Evolutionary conservation across 2,797 vertebrate species (phyloP), one percentile per base, ranked within the genome.

Genomic region (Falco peregrinus): DNA sequence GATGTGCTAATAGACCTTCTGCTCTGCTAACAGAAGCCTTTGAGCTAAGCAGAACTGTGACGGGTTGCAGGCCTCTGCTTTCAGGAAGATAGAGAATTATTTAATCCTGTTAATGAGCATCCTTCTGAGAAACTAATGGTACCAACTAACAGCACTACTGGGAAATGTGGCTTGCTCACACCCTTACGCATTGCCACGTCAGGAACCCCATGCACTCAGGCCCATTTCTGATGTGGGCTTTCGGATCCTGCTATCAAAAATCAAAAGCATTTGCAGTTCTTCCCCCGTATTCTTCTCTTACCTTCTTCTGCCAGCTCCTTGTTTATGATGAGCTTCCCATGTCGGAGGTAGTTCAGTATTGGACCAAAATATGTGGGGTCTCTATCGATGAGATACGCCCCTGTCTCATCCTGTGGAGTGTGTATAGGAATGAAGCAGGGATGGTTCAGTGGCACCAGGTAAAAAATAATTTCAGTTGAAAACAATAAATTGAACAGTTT

Each of bases 291-390:
- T 41, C 7, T 43, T n/a, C 33, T 81, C 97, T 98, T 96, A 99
- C 99, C 99, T 98, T 99, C 99, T 90, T 99, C 99, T 22, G 99
- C 99, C 86, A 99, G 96, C 87, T 99, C 99, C 97, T 99, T 99
- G 90, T 99, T 99, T 94, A 99, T 98, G 97, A 99, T 99, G 93
- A 99, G 98, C 95, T 99, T 99, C 86, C 99, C 99, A 1, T 99
- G 99, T 39, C 99, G 98, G 94, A 99, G 98, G 98, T 99, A 99
- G 97, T 99, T 99, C 70, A 99, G 98, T 87, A 99, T 99, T 4
- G 99, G 99, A 43, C 99, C 99, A 29, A 99, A 99, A 97, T 99
- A 99, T 0, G 99, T 99, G 91, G 99, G 99, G 97, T 99, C 99
- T 94, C 99, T 98, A 97, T 99, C 99, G 56, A 99, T 99, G 96